phyloP scores from a whole-genome alignment of 2,888 invertebrate species.

The Drosophila pullipes region DNA sequence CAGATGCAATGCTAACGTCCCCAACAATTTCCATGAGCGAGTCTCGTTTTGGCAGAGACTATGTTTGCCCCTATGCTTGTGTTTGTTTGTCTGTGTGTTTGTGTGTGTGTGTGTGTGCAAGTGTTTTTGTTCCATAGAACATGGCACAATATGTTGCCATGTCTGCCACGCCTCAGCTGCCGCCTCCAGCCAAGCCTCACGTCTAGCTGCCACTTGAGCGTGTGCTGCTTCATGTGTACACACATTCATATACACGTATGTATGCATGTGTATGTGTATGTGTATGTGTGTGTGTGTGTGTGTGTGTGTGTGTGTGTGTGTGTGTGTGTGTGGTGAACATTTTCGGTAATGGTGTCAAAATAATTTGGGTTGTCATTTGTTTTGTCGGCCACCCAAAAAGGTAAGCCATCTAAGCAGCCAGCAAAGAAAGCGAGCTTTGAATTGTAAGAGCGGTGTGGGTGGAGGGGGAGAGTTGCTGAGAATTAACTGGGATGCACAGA shows the following conservation, averaged over 20 bases:
- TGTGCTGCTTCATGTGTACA: slow-evolving; percentile 6
- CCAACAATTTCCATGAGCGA: slow-evolving; percentile 57
- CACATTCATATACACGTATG: not conserved
- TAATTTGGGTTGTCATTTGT: slow-evolving; percentile 77
- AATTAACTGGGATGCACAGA: slow-evolving; percentile 11
- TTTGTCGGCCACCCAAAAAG: slow-evolving; percentile 57
- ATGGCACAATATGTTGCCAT: slow-evolving; percentile 77
- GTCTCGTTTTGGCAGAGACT: slow-evolving; percentile 16
- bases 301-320: slow-evolving; percentile 19
- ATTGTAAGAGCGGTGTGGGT: not conserved
- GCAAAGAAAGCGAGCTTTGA: not conserved
- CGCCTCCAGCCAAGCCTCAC: slow-evolving; percentile 30
- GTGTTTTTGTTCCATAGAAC: slow-evolving; percentile 67
- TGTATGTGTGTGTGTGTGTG: slow-evolving; percentile 24
- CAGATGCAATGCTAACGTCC: slow-evolving; percentile 45
- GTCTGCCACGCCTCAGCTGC: slow-evolving; percentile 54
- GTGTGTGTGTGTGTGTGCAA: slow-evolving; percentile 17
- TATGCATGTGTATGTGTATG: slow-evolving; percentile 14
- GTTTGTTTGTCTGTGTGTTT: slow-evolving; percentile 11
- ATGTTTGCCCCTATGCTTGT: slow-evolving; percentile 3
- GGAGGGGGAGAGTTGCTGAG: not conserved
- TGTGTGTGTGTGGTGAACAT: slow-evolving; percentile 43
- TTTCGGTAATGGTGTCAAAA: slow-evolving; percentile 79
- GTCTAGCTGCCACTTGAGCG: slow-evolving; percentile 60
- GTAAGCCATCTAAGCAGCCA: slow-evolving; percentile 49